Evolutionary conservation across 1,140 invertebrate genomes (phyloP).

Genomic region (Eumaeus atala): DNA sequence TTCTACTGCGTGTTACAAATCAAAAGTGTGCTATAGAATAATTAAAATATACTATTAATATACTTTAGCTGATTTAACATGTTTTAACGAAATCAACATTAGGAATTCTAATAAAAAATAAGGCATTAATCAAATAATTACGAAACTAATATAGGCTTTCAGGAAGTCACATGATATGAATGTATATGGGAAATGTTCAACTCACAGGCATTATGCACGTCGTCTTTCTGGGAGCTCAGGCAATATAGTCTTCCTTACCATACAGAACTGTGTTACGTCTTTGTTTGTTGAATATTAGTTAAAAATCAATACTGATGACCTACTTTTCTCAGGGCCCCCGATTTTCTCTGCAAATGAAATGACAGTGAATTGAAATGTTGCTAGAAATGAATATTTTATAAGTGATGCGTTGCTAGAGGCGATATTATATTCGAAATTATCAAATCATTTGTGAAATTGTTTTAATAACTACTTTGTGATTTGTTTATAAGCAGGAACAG

Average conservation of each 20-base stretch:
- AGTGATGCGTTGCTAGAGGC: too few relatives aligned
- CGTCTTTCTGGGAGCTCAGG: conserved; percentile 34
- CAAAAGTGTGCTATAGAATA: conserved; percentile 9
- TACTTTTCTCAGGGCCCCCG: conserved; percentile 50
- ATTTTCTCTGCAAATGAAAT: conserved; percentile 55
- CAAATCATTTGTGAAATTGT: too few relatives aligned
- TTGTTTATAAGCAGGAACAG: too few relatives aligned
- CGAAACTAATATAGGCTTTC: conserved; percentile 39
- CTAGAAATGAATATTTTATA: conserved; percentile 15
- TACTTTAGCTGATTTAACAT: background rate
- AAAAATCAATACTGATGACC: conserved; percentile 68
- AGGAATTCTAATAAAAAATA: conserved; percentile 27
- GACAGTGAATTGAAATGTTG: conserved; percentile 38
- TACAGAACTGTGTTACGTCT: conserved; percentile 44
- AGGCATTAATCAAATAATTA: conserved; percentile 30
- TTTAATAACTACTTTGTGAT: too few relatives aligned
- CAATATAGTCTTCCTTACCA: conserved; percentile 34
- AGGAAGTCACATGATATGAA: conserved; percentile 52
- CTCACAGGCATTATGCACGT: conserved; percentile 61
- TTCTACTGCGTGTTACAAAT: conserved; percentile 13
- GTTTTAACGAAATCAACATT: conserved; percentile 22
- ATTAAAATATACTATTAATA: too few relatives aligned
- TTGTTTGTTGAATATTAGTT: conserved; percentile 58
- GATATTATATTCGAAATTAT: too few relatives aligned
- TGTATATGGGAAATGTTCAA: conserved; percentile 24